These are phyloP conservation scores for Enteromius fasciolatus DNA, from an alignment of 2,797 vertebrate species.

Conservation along the genomic window DNA sequence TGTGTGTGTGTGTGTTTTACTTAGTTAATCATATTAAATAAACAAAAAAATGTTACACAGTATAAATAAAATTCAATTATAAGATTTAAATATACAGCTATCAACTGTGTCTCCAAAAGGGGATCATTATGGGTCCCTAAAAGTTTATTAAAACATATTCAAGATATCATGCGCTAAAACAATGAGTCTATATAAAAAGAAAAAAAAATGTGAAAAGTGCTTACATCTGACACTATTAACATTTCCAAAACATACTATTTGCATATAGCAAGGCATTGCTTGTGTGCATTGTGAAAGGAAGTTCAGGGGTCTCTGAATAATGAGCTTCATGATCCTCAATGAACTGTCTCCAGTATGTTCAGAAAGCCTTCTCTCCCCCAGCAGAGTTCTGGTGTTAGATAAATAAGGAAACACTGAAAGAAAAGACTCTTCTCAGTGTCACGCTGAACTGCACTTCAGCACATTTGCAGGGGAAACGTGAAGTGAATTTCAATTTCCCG, in stretches of 20 bases:
- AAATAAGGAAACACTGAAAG: conserved; percentile 67
- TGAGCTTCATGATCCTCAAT: conserved; percentile 18
- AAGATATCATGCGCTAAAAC: not conserved
- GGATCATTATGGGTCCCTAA: not conserved
- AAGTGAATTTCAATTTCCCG: conserved; percentile 65
- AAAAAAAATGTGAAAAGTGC: not conserved
- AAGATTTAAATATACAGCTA: not conserved
- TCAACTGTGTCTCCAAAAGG: not conserved
- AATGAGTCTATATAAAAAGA: not conserved
- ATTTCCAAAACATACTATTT: conserved; percentile 1
- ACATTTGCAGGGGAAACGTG: conserved; percentile 70
- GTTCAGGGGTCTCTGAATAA: conserved; percentile 24
- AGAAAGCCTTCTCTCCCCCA: conserved; percentile 50
- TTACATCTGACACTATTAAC: not conserved
- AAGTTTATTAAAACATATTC: not conserved
- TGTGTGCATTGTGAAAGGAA: not conserved
- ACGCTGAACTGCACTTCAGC: conserved; percentile 70
- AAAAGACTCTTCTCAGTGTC: conserved; percentile 65
- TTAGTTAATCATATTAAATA: not conserved
- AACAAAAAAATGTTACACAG: not conserved
- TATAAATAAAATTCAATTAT: not conserved
- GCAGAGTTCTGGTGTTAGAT: conserved; percentile 66
- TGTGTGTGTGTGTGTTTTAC: too few relatives aligned
- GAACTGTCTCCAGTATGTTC: not conserved
- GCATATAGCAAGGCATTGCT: not conserved